A percentile compares a stretch with the other conserved stretches of the same genome.
These are phyloP conservation scores for Megaceryle alcyon DNA, from an alignment of 2,797 vertebrate genomes.

Conservation along the genomic window DNA sequence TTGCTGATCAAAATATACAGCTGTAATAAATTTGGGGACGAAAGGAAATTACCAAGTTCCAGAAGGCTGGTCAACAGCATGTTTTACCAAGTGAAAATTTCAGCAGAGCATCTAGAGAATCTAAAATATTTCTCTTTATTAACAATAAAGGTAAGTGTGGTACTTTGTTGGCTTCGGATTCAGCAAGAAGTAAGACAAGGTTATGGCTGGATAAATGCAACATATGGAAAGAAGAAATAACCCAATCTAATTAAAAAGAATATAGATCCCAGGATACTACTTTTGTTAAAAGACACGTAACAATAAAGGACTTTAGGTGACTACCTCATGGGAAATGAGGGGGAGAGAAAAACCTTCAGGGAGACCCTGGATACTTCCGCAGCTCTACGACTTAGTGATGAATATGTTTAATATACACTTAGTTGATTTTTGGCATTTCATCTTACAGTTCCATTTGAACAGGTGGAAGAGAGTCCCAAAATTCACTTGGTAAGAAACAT, in stretches of 20 bases:
- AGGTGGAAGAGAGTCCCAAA: background rate
- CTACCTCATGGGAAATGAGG: background rate
- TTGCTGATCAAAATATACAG: conserved; percentile 29
- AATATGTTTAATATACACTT: background rate
- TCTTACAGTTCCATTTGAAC: background rate
- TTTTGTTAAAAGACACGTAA: background rate
- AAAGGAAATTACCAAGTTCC: conserved; percentile 1
- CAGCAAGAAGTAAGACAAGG: background rate
- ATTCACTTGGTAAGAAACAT: background rate
- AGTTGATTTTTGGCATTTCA: background rate
- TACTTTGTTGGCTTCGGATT: background rate
- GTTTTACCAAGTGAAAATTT: background rate
- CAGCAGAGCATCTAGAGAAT: background rate
- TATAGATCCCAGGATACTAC: background rate
- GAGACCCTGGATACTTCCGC: background rate
- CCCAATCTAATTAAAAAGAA: background rate
- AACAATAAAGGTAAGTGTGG: background rate
- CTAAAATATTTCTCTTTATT: conserved; percentile 1
- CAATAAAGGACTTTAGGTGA: background rate
- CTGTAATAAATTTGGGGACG: conserved; percentile 7
- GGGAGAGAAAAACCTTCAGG: background rate
- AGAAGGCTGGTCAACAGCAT: conserved; percentile 14
- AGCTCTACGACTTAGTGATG: background rate
- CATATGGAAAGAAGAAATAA: background rate
- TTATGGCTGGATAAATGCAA: background rate